These are phyloP conservation scores for Tetramorium bicarinatum DNA, from an alignment of 2,888 invertebrate species.

Conservation along the genomic window DNA sequence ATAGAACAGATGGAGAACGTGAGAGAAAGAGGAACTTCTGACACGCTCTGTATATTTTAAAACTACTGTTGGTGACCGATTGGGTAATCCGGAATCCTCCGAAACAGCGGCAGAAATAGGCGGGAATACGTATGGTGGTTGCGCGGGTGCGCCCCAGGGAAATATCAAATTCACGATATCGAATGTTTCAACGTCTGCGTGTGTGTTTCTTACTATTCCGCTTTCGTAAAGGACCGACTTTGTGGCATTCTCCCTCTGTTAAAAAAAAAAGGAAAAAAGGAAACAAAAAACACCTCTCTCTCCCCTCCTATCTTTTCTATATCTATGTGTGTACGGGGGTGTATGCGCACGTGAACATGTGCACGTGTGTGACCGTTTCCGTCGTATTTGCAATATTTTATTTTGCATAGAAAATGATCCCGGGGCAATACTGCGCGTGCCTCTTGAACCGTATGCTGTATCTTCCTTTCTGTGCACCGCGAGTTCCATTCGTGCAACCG, in stretches of 20 bases:
- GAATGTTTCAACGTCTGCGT: slow-evolving; percentile 57
- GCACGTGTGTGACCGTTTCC: slow-evolving; percentile 25
- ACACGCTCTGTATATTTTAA: slow-evolving; percentile 49
- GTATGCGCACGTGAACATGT: not conserved
- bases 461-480: slow-evolving; percentile 54
- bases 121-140: slow-evolving; percentile 49
- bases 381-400: slow-evolving; percentile 68
- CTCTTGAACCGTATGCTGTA: slow-evolving; percentile 58
- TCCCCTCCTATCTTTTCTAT: not conserved
- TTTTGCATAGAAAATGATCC: slow-evolving; percentile 70
- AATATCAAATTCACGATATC: slow-evolving; percentile 67
- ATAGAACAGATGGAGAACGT: not conserved
- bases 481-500: slow-evolving; percentile 61
- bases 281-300: not conserved
- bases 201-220: slow-evolving; percentile 52
- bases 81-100: slow-evolving; percentile 40
- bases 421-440: slow-evolving; percentile 61
- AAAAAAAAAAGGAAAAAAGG: slow-evolving; percentile 16
- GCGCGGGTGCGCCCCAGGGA: slow-evolving; percentile 51
- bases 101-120: slow-evolving; percentile 58
- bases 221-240: slow-evolving; percentile 50
- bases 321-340: not conserved
- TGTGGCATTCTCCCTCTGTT: slow-evolving; percentile 14
- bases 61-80: slow-evolving; percentile 46
- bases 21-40: slow-evolving; percentile 1